Evolutionary conservation across 1,140 invertebrate species (phyloP), one percentile per base, ranked within the genome.

Genomic region (Pseudomyrmex cubaensis): DNA sequence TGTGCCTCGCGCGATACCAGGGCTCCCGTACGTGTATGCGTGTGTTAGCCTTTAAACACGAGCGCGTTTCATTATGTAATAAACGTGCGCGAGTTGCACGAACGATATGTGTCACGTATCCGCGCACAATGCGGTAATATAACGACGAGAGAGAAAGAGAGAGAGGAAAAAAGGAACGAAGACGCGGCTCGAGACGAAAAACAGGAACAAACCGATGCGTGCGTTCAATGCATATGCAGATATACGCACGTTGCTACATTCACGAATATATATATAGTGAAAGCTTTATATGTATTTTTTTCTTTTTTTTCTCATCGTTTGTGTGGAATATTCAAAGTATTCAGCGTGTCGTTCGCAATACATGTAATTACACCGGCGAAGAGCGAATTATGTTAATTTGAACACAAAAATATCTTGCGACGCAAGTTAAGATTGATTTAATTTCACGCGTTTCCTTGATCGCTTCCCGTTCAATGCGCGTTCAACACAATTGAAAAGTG

Each of bases 61-160:
- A 77, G 63, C 63, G 75, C 75, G 75, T 77, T 63, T 77, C 75
- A 77, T 77, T 77, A 77, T 77, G 63, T 77, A 77, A 77, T 69
- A 77, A 77, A 77, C 75, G 75, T 77, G 63, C 75, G 50, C 63
- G 77, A 82, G 56, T 44, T 62, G 54, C 67, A 82, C 75, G 75
- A 82, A 62, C 77, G 77, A 82, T 62, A 82, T 62, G 77, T 82
- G 77, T 61, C 77, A 82, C 69, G 69, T 82, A 82, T 82, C 35
- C 35, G 57, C 77, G 66, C 12, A 82, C 67, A 73, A 70, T 82
- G 56, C 67, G 62, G 46, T 50, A 82, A 82, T 35, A 35, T 82
- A 82, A 82, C 22, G 57, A 82, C 46, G 67, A 59, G 67, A 48
- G 69, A 20, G 46, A 70, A 52, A 9, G 25, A 25, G 72, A 62